Conservation (phyloP, 2,113 vertebrate species). For the Plotosus lineatus region DNA sequence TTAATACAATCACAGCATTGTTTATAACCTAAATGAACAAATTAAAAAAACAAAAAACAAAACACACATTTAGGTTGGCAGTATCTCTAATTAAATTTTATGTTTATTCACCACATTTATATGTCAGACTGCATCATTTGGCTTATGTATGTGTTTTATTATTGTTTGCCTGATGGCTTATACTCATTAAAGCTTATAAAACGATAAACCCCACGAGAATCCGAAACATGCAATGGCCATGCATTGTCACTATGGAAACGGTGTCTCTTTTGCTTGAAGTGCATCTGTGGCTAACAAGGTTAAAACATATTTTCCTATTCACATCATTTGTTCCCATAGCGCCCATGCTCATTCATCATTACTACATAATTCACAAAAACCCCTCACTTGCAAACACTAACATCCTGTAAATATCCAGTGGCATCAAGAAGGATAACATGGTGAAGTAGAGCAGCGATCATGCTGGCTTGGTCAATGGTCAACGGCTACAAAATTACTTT, state of each 20-base stretch:
- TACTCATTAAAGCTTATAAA: constrained; percentile 33
- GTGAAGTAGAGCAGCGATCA: not conserved
- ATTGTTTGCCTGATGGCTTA: constrained; percentile 11
- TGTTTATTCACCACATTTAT: not conserved
- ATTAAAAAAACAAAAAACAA: no score
- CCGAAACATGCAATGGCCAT: constrained; percentile 8
- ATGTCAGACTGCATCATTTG: constrained; percentile 12
- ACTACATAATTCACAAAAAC: constrained; percentile 7
- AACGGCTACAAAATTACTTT: not conserved
- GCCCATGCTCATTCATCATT: constrained; percentile 28
- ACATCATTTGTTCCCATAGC: constrained; percentile 27
- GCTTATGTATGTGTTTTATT: not conserved
- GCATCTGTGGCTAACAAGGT: constrained; percentile 48
- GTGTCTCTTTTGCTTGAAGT: constrained; percentile 30
- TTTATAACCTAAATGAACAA: no score
- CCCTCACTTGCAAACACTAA: not conserved
- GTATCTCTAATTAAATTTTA: no score
- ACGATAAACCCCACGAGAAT: constrained; percentile 35
- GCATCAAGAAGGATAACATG: not conserved
- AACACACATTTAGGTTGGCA: no score
- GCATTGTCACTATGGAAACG: constrained; percentile 49
- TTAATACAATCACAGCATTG: no score
- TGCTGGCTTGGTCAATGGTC: not conserved
- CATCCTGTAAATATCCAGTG: not conserved
- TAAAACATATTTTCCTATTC: constrained; percentile 41